Evolutionary conservation across 2,888 invertebrate genomes (phyloP), one percentile per base, ranked within the genome.

Genomic region (Homarus gammarus): DNA sequence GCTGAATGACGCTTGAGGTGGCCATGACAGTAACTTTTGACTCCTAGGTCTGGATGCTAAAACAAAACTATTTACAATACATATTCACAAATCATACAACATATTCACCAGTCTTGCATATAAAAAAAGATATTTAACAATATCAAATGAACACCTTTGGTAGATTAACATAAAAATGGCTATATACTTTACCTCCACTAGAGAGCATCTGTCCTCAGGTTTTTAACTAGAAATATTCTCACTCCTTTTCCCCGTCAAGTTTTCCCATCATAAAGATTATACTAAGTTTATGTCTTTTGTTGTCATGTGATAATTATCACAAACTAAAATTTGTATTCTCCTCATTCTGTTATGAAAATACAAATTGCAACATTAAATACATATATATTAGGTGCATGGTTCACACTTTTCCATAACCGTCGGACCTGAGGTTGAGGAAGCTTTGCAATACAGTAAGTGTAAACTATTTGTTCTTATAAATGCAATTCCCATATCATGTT

Each of bases 111-210:
- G 12, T 36, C 31, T 73, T 73, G 56, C 51, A 56, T 56, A 84
- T 73, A 84, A 72, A 84, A 56, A 38, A 72, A 27, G 70, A 27
- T 36, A 49, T 44, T 61, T 73, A 38, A 75, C 38, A 56, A 61
- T 84, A n/a, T n/a, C n/a, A 82, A 78, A 56, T 31, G 31, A 77
- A 77, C 85, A 85, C 68, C 75, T 86, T 86, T 86, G 85, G 78
- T 78, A 78, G 64, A 84, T 31, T 40, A 64, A 38, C 64, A 40
- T 31, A 68, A 64, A 64, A 82, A 70, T 70, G 31, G 31, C 10
- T 82, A 27, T 68, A 15, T 40, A 56, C 3, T 15, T 79, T 51
- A 15, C 51, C 56, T 56, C 12, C 56, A 56, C 22, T 3, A 56
- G 56, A 56, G 56, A 56, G 56, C 56, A 56, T 56, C 56, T 56